These are phyloP conservation scores for Chloroceryle aenea DNA, from an alignment of 2,113 vertebrate genomes.

Conservation along the genomic window DNA sequence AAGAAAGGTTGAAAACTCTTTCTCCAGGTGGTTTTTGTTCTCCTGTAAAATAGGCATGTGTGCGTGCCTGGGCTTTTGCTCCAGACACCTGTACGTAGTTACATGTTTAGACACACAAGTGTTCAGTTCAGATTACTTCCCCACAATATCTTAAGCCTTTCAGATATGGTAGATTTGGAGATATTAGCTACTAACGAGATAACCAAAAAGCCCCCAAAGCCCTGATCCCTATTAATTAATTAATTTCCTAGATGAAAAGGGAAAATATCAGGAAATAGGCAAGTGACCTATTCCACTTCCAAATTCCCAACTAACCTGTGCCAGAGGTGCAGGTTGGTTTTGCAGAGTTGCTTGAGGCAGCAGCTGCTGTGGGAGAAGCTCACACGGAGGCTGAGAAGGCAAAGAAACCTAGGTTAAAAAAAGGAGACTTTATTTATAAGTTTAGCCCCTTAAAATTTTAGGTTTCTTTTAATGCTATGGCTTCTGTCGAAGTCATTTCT, in stretches of 20 bases:
- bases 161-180: neutral
- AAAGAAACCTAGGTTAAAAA: conserved; percentile 65
- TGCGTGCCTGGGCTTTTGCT: neutral
- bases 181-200: neutral
- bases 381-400: conserved; percentile 66
- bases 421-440: neutral
- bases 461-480: neutral
- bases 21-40: neutral
- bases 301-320: conserved; percentile 74
- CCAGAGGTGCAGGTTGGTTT: conserved; percentile 66
- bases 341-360: conserved; percentile 72
- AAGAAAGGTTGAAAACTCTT: neutral
- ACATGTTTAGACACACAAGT: neutral
- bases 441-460: neutral
- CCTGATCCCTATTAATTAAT: neutral
- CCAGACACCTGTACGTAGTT: neutral
- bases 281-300: conserved; percentile 16
- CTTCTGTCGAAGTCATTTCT: neutral
- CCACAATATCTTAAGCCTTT: neutral
- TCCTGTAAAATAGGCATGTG: neutral
- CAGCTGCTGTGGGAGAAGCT: conserved; percentile 75
- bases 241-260: neutral
- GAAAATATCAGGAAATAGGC: neutral
- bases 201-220: neutral
- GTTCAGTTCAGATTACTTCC: neutral